phyloP scores from a whole-genome alignment of 2,797 vertebrate genomes.

The Esox lucius region DNA sequence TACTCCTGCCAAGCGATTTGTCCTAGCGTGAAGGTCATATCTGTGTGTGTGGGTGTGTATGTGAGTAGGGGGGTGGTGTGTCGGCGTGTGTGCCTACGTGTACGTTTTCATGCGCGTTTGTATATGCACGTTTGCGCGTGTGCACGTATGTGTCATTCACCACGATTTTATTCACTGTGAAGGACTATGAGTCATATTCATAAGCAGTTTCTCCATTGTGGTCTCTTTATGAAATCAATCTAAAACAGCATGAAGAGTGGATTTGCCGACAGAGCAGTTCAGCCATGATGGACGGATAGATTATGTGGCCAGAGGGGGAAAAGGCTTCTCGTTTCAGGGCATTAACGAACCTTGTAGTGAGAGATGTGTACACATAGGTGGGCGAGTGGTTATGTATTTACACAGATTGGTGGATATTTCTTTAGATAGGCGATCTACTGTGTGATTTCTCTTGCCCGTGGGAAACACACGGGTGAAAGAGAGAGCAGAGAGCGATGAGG shows the following conservation, averaged over 20 bases:
- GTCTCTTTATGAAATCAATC: constrained; percentile 31
- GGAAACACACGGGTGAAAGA: constrained; percentile 36
- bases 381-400: too few relatives aligned
- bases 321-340: too few relatives aligned
- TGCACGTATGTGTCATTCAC: not conserved
- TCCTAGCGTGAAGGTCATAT: constrained; percentile 54
- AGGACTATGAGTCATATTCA: not conserved
- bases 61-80: not conserved
- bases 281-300: not conserved
- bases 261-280: constrained; percentile 38
- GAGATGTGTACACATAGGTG: too few relatives aligned
- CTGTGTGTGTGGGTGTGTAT: not conserved
- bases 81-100: constrained; percentile 14
- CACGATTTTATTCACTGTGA: not conserved
- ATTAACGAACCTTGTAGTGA: too few relatives aligned
- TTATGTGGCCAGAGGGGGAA: too few relatives aligned
- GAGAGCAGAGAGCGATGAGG: constrained; percentile 12
- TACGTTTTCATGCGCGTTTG: not conserved
- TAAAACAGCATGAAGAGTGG: constrained; percentile 18
- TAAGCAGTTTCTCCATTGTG: not conserved
- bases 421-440: constrained; percentile 30
- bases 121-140: not conserved
- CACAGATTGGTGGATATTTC: too few relatives aligned
- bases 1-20: constrained; percentile 36
- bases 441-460: constrained; percentile 36